Base-by-base conservation (phyloP, 2,113 vertebrate species). In the Hyla sarda region DNA sequence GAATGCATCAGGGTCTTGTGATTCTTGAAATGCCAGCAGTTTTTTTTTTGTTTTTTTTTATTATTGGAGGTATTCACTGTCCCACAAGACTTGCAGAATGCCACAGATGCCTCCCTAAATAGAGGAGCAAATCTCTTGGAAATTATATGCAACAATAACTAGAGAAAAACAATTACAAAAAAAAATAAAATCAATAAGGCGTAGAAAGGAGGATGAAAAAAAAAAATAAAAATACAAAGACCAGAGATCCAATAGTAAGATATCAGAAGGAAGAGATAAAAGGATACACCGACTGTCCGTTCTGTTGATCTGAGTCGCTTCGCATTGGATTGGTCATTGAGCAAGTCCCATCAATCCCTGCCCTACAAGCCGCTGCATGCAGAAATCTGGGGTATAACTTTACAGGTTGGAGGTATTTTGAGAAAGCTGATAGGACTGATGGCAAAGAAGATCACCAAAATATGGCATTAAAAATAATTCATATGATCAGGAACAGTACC, bases 61-160 rank as follows among this genome's bases (percentile, higher is more conserved):
- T 82, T 82, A 71, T 71, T 47, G 16, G 60, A 82, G 62, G 80
- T 69, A 82, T 82, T 67, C n/a, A 48, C 80, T 32, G 62, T 34
- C 60, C 60, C 45, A 82, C 60, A 82, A 82, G 25, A 62, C 79
- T 82, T 65, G 34, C 28, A 47, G 52, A 83, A 45, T 74, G 48
- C 67, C 82, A 72, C 67, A 56, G 50, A 71, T 73, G 48, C 32
- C 47, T 25, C 47, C 28, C 16, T 23, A 82, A 72, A 82, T 28
- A 74, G 30, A 25, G 32, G 37, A 83, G 52, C 67, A 45, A 72
- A 58, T 69, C 80, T 80, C 52, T 62, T 80, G 34, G 56, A 80
- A 62, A 62, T n/a, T 25, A 41, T 58, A 47, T 62, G 78, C 56
- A 65, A 25, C 11, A 47, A 80, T 60, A 25, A 34, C 17, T 56